Evolutionary conservation across 2,113 vertebrate genomes (phyloP).

Genomic region (Dicerorhinus sumatrensis): DNA sequence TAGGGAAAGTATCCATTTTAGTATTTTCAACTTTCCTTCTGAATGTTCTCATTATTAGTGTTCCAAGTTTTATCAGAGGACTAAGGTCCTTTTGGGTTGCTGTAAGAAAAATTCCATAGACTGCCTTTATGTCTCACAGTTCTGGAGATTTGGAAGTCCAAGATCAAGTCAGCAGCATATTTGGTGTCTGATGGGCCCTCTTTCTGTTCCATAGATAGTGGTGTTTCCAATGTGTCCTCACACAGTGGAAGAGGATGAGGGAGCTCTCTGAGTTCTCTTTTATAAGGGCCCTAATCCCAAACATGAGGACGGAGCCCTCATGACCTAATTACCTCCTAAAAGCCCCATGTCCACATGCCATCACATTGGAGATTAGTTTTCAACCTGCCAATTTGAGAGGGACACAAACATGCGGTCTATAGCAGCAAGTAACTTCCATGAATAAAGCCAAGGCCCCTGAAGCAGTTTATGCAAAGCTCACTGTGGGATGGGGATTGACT

Average conservation of each 20-base stretch:
- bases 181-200: neutral
- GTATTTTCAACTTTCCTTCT: neutral
- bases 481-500: neutral
- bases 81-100: neutral
- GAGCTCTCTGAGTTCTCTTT: neutral
- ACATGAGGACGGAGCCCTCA: neutral
- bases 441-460: neutral
- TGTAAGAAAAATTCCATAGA: neutral
- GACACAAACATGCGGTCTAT: neutral
- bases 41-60: neutral
- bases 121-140: neutral
- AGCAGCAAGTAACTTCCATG: neutral
- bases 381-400: neutral
- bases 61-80: neutral
- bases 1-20: neutral
- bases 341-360: neutral
- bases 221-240: neutral
- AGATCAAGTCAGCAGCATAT: neutral
- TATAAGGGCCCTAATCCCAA: neutral
- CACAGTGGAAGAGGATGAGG: neutral
- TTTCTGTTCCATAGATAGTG: neutral
- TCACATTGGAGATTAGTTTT: neutral
- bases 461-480: neutral
- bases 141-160: neutral
- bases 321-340: neutral